These are phyloP conservation scores for Torymus auratus DNA, from an alignment of 2,888 invertebrate genomes.

Conservation along the genomic window DNA sequence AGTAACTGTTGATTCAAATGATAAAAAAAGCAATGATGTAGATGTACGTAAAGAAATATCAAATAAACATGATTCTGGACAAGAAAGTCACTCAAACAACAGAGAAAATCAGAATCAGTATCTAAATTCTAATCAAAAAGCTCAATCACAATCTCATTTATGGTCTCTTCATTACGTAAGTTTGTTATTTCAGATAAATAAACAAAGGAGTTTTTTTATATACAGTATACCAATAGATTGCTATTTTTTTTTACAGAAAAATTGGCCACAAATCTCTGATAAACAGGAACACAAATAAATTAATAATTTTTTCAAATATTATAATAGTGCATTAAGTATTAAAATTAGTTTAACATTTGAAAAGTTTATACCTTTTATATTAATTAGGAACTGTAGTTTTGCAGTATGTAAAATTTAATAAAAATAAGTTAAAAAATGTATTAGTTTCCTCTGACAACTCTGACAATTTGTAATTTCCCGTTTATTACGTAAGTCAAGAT, in stretches of 20 bases:
- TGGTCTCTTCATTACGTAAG: conserved; percentile 43
- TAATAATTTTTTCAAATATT: neutral
- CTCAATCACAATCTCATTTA: conserved; percentile 13
- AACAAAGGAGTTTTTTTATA: neutral
- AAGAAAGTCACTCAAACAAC: neutral
- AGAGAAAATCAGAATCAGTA: conserved; percentile 19
- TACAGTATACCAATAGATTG: neutral
- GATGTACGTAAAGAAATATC: neutral
- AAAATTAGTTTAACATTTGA: conserved; percentile 1
- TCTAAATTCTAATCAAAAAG: conserved; percentile 18
- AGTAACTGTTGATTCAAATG: conserved; percentile 9
- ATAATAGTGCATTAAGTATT: conserved; percentile 1
- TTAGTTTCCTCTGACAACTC: neutral
- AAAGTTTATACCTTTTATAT: neutral
- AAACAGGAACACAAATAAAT: conserved; percentile 22
- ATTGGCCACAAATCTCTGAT: conserved; percentile 38
- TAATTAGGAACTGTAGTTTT: neutral
- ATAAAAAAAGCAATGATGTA: neutral
- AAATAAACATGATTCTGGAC: conserved; percentile 16
- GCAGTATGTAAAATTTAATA: conserved; percentile 17
- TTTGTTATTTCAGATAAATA: neutral
- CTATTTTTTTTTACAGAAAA: conserved; percentile 30
- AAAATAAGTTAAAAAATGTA: conserved; percentile 16
- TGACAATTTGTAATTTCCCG: neutral
- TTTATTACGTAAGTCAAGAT: neutral